A percentile compares a stretch with the other conserved stretches of the same genome.
phyloP scores from a whole-genome alignment of 2,797 vertebrate genomes.

The Pangasius sanitwongsei region DNA sequence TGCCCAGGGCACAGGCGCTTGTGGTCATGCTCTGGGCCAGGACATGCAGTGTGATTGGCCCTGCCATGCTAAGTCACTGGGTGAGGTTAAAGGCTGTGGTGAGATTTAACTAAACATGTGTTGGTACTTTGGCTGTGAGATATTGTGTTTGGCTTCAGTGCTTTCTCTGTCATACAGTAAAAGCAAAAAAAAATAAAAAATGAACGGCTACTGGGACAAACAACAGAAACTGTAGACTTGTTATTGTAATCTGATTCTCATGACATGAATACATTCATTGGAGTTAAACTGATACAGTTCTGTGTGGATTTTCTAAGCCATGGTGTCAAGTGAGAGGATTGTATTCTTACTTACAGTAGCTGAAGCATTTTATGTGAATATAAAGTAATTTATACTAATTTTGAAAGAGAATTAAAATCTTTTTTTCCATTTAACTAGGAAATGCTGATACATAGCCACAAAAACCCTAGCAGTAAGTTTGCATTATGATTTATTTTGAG shows the following conservation, averaged over 20 bases:
- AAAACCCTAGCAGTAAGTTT: background rate
- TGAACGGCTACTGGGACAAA: background rate
- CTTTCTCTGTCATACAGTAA: background rate
- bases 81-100: constrained; percentile 38
- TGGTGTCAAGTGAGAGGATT: background rate
- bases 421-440: background rate
- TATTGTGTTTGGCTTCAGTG: constrained; percentile 23
- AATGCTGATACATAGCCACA: background rate
- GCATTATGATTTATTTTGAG: background rate
- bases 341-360: background rate
- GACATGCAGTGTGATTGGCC: constrained; percentile 17
- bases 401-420: background rate
- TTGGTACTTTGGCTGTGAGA: constrained; percentile 26
- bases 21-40: constrained; percentile 35
- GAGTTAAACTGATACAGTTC: background rate
- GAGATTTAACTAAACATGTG: constrained; percentile 31
- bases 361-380: background rate
- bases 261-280: background rate
- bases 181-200: constrained; percentile 4
- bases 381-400: background rate
- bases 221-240: constrained; percentile 24
- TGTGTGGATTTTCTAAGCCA: background rate
- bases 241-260: constrained; percentile 32
- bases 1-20: constrained; percentile 45
- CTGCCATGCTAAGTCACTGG: constrained; percentile 34